Evolutionary conservation across 1,140 invertebrate species (phyloP).

Genomic region (Drosophila kanapiae): DNA sequence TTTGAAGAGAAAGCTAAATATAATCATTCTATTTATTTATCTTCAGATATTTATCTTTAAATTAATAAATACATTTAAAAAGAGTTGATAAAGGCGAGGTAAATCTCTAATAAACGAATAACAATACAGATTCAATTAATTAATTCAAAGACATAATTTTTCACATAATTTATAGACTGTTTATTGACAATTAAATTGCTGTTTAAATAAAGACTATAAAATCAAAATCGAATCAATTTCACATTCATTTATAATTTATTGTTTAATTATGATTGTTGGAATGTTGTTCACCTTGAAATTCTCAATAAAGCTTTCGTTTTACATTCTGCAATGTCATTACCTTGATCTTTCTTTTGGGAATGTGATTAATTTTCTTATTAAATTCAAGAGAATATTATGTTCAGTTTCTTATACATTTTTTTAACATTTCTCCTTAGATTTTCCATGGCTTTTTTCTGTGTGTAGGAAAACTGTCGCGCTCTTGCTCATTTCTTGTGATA

Average conservation of each 20-base stretch:
- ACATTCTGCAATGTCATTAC: neutral
- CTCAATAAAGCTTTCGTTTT: neutral
- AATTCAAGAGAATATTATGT: neutral
- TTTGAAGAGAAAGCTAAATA: neutral
- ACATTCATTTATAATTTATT: neutral
- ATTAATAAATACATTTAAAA: neutral
- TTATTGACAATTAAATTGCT: neutral
- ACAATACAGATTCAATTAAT: neutral
- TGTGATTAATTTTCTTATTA: neutral
- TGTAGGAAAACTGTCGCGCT: constrained; percentile 54
- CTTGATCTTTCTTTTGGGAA: neutral
- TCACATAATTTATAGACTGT: neutral
- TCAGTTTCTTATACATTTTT: too few relatives aligned
- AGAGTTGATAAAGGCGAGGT: neutral
- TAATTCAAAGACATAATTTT: neutral
- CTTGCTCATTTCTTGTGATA: constrained; percentile 37
- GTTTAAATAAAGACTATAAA: neutral
- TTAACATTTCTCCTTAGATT: neutral
- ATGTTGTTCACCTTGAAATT: neutral
- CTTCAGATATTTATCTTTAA: neutral
- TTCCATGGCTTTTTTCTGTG: neutral
- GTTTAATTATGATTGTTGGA: neutral
- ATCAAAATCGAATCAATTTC: neutral
- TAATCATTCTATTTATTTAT: neutral
- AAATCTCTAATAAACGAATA: neutral